These are phyloP conservation scores for Neoaliturus tenellus DNA, from an alignment of 2,888 invertebrate species.

Conservation along the genomic window DNA sequence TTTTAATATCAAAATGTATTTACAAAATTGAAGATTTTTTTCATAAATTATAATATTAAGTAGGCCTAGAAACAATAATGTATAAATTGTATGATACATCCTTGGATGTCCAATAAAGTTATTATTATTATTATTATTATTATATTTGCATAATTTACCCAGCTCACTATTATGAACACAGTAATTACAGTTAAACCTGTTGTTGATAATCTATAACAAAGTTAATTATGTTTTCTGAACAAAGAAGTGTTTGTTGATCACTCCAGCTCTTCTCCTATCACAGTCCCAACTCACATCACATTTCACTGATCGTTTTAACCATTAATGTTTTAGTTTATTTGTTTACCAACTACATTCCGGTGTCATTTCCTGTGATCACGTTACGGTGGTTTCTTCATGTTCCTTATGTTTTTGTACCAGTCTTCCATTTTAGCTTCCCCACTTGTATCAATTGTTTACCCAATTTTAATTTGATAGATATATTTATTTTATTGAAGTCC, in stretches of 20 bases:
- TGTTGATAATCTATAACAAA: too few species aligned
- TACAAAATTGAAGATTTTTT: too few species aligned
- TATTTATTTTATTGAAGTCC: not conserved
- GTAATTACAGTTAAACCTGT: too few species aligned
- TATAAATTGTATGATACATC: too few species aligned
- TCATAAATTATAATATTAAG: too few species aligned
- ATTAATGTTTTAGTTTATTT: not conserved
- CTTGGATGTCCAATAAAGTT: too few species aligned
- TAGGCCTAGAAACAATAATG: too few species aligned
- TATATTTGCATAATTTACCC: too few species aligned
- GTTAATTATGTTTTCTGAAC: not conserved
- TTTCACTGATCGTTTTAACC: not conserved
- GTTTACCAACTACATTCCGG: constrained; percentile 17
- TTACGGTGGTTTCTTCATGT: not conserved
- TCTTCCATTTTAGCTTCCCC: constrained; percentile 31
- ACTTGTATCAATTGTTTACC: not conserved
- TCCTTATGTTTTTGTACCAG: constrained; percentile 25
- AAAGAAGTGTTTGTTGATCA: too few species aligned
- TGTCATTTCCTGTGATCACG: not conserved
- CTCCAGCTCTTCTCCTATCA: not conserved
- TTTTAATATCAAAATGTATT: too few species aligned
- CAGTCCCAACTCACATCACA: not conserved
- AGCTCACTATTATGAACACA: too few species aligned
- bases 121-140: too few species aligned
- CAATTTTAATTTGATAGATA: not conserved